These are phyloP conservation scores for Leptinotarsa haldemani DNA, from an alignment of 2,888 invertebrate species.

Conservation along the genomic window DNA sequence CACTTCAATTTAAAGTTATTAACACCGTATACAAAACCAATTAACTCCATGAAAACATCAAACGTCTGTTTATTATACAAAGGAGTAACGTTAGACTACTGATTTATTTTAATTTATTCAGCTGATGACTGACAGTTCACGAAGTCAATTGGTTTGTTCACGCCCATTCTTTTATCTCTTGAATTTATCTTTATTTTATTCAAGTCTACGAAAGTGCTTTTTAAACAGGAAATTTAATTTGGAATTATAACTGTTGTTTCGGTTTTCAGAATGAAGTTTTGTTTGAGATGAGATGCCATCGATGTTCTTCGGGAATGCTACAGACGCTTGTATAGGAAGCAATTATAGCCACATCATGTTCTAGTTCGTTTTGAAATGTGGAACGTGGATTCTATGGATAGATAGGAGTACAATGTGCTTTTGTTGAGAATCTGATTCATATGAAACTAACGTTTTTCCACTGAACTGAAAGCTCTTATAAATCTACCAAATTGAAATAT, in stretches of 20 bases:
- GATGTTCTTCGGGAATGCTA: slow-evolving; percentile 2
- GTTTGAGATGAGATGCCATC: slow-evolving; percentile 19
- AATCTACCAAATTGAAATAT: no score
- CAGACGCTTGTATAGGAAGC: slow-evolving; percentile 6
- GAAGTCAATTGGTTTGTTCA: slow-evolving; percentile 51
- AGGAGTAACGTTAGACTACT: slow-evolving; percentile 37
- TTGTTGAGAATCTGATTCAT: no score
- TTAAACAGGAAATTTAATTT: slow-evolving; percentile 38
- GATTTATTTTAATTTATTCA: slow-evolving; percentile 48
- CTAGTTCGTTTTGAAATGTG: background rate
- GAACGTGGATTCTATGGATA: background rate
- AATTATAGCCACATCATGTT: slow-evolving; percentile 12
- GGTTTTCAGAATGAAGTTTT: slow-evolving; percentile 22
- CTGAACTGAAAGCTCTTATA: no score
- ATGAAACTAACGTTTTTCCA: no score
- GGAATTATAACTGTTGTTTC: slow-evolving; percentile 32
- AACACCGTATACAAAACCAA: slow-evolving; percentile 21
- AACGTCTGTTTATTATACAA: slow-evolving; percentile 26
- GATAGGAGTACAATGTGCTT: no score
- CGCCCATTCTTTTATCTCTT: slow-evolving; percentile 51
- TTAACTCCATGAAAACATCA: slow-evolving; percentile 28
- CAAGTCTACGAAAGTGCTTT: slow-evolving; percentile 35
- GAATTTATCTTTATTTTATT: slow-evolving; percentile 43
- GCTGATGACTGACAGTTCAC: slow-evolving; percentile 49
- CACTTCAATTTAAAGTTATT: slow-evolving; percentile 13